These are phyloP conservation scores for Cyrtodaria siliqua DNA, from an alignment of 2,888 invertebrate species.

Conservation along the genomic window DNA sequence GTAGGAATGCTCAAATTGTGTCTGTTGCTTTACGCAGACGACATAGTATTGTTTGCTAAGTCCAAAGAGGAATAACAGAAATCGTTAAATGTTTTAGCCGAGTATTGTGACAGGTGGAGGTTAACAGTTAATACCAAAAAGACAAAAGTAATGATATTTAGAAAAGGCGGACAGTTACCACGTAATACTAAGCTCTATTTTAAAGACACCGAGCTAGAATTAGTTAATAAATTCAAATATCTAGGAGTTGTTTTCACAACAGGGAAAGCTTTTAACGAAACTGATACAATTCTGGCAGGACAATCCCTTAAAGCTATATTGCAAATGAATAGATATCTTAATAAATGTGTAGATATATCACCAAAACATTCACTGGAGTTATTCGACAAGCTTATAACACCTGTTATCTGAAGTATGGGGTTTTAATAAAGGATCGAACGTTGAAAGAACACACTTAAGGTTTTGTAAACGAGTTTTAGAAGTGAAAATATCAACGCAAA, in stretches of 20 bases:
- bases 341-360: constrained; percentile 7
- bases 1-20: neutral
- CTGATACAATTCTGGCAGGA: neutral
- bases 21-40: neutral
- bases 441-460: too few relatives aligned
- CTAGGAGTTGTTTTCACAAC: constrained; percentile 2
- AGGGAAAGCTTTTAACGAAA: neutral
- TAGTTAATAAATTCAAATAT: constrained; percentile 10
- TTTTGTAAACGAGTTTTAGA: too few relatives aligned
- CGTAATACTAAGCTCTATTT: neutral
- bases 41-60: constrained; percentile 3
- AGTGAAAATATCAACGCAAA: too few relatives aligned
- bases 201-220: neutral
- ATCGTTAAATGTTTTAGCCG: neutral
- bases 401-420: too few relatives aligned
- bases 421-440: too few relatives aligned
- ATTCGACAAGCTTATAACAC: too few relatives aligned
- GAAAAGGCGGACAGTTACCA: neutral
- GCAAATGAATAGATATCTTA: constrained; percentile 1
- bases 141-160: constrained; percentile 2
- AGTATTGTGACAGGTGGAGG: neutral
- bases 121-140: neutral
- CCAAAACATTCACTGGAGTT: too few relatives aligned
- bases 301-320: constrained; percentile 8
- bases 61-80: neutral